phyloP scores from a whole-genome alignment of 2,113 vertebrate genomes.

The Varanus salvator region DNA sequence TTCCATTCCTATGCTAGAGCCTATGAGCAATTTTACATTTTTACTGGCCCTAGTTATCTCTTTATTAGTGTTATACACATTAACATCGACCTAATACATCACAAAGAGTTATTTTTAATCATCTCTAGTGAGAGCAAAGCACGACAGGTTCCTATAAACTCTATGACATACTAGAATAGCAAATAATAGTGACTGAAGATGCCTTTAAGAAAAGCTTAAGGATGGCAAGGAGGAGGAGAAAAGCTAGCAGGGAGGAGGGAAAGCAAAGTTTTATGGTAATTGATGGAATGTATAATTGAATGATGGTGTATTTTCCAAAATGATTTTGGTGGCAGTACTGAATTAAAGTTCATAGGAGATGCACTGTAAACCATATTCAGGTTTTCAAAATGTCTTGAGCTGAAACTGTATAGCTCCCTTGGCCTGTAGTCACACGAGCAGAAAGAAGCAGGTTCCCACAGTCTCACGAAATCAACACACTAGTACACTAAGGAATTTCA shows the following conservation, averaged over 20 bases:
- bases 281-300: constrained; percentile 12
- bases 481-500: neutral
- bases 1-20: neutral
- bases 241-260: neutral
- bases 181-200: neutral
- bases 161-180: neutral
- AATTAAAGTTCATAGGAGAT: neutral
- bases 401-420: neutral
- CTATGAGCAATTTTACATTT: neutral
- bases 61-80: rapidly evolving
- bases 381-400: neutral
- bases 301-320: neutral
- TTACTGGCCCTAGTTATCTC: neutral
- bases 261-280: neutral
- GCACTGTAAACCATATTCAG: neutral
- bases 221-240: constrained; percentile 3
- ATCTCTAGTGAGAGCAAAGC: neutral
- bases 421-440: neutral
- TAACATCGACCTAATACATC: neutral
- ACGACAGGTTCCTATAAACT: neutral
- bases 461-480: neutral
- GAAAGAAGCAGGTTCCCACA: neutral
- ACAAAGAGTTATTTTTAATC: constrained; percentile 2
- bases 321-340: neutral
- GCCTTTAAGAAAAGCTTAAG: constrained; percentile 15